Conservation (phyloP, 2,888 invertebrate genomes). For the Habroteleia sp. region DNA sequence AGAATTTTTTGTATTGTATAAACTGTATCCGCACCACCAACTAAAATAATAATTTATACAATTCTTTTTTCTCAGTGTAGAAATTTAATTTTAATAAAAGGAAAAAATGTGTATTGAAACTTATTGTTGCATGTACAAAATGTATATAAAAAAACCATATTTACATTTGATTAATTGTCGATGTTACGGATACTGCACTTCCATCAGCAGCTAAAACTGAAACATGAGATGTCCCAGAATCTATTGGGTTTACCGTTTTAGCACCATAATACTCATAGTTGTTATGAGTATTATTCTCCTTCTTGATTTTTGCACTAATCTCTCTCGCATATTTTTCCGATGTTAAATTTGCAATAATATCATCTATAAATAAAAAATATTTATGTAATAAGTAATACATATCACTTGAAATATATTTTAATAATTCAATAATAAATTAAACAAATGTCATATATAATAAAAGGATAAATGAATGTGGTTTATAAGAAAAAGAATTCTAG, state of each 20-base stretch:
- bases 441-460: no score
- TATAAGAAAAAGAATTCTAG: no score
- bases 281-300: slow-evolving; percentile 85
- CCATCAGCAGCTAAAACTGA: slow-evolving; percentile 92
- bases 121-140: no score
- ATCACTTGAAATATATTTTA: no score
- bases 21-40: no score
- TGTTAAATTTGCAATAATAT: slow-evolving; percentile 82
- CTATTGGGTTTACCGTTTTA: slow-evolving; percentile 80
- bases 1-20: no score
- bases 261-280: slow-evolving; percentile 87
- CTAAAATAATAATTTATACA: no score
- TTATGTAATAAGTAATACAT: no score
- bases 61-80: no score
- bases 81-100: no score
- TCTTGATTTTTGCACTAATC: slow-evolving; percentile 84
- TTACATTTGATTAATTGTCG: slow-evolving; percentile 92
- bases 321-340: slow-evolving; percentile 83
- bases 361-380: slow-evolving; percentile 65
- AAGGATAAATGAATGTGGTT: no score
- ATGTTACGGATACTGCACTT: slow-evolving; percentile 95
- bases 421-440: not conserved
- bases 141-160: slow-evolving; percentile 63
- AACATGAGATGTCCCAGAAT: slow-evolving; percentile 94
- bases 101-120: no score